Base-by-base conservation (phyloP, 2,113 vertebrate genomes). In the Barbus barbus region DNA sequence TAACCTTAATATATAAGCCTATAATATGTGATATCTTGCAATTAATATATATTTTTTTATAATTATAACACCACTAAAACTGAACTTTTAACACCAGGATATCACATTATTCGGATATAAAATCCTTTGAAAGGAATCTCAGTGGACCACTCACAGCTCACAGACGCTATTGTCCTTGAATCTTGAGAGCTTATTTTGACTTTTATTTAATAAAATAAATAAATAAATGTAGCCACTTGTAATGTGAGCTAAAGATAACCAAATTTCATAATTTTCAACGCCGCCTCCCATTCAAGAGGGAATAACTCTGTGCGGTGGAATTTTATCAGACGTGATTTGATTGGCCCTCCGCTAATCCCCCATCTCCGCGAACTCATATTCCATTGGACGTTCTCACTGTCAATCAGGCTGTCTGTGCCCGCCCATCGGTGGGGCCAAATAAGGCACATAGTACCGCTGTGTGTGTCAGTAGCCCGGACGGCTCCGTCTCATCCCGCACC, bases 351-450 rank as follows among this genome's bases (percentile, higher is more conserved):
- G 81, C 71, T 74, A 36, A 9, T 78, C 76, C 83, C 86, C 85
- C 78, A 75, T 87, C 83, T 7, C 4, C 63, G 83, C 69, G 18
- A 61, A 44, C 9, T 78, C 74, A 44, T 61, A 36, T 61, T 48
- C 81, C 67, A 93, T 93, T 95, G 92, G 77, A 73, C 82, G 51
- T 28, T n/a, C 48, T 2, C 13, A 41, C 13, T 83, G 93, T 90
- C 94, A 92, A 69, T 95, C 92, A 61, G 38, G 1, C 0, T 1
- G 7, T 2, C 44, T 78, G 80, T 83, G 36, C 90, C 94, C 92
- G 87, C 94, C 93, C 46, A 28, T 90, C 93, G 91, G 92, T 91
- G 90, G 85, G 92, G 82, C 90, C 60, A 91, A 93, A 93, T 93
- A 93, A 82, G 56, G 86, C 82, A 76, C 9, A 86, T 82, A 83